Evolutionary conservation across 2,797 vertebrate species (phyloP).

Genomic region (Argyrosomus regius): DNA sequence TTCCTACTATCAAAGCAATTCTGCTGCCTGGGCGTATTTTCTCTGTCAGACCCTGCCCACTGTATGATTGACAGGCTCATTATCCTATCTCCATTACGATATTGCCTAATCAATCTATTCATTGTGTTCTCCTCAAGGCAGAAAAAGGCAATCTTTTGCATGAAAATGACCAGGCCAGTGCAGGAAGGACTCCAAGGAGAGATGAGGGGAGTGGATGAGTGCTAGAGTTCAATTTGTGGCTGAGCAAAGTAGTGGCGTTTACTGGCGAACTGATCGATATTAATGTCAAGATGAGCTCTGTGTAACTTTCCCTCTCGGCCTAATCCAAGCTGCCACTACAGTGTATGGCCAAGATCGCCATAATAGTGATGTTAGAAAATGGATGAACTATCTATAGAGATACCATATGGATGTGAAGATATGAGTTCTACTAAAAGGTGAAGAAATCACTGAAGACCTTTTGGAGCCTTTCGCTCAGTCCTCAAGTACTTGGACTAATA

Average conservation of each 20-base stretch:
- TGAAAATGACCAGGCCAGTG: constrained; percentile 65
- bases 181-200: constrained; percentile 55
- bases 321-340: constrained; percentile 41
- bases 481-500: constrained; percentile 24
- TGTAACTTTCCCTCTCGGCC: constrained; percentile 37
- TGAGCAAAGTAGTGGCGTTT: constrained; percentile 52
- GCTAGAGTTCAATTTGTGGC: constrained; percentile 68
- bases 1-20: constrained; percentile 47
- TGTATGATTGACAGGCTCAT: constrained; percentile 82
- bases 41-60: constrained; percentile 56
- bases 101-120: constrained; percentile 85
- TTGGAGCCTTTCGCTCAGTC: constrained; percentile 10
- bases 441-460: constrained; percentile 22
- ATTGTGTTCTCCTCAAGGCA: constrained; percentile 73
- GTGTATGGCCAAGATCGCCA: background rate
- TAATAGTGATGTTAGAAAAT: constrained; percentile 23
- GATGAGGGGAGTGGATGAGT: constrained; percentile 50
- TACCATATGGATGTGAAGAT: background rate
- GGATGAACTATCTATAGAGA: constrained; percentile 19
- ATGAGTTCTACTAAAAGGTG: background rate
- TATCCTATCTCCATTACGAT: constrained; percentile 82
- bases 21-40: constrained; percentile 57
- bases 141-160: constrained; percentile 77
- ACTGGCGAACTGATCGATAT: constrained; percentile 71
- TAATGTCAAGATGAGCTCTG: constrained; percentile 62